These are phyloP conservation scores for Epizoanthus illoricatus DNA, from an alignment of 92 coral and sea anemone genomes.

Conservation along the genomic window DNA sequence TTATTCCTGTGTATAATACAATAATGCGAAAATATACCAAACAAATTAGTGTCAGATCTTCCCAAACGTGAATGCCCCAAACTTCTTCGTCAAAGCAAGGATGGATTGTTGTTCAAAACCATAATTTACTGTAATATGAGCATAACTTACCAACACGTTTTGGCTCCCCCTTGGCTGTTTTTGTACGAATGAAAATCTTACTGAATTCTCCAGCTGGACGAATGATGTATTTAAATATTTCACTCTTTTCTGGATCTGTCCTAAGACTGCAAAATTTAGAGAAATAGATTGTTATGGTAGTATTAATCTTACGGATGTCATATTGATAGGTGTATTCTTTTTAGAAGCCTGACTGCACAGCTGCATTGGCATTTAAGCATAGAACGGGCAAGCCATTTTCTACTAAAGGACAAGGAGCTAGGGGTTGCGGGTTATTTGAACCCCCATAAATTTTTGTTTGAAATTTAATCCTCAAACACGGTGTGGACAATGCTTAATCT, in stretches of 20 bases:
- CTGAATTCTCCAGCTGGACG: conserved; percentile 37
- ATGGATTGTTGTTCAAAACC: background rate
- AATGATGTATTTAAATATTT: conserved; percentile 5
- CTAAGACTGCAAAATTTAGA: conserved; percentile 2
- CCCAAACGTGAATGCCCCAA: no score
- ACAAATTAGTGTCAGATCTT: no score
- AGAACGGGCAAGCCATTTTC: no score
- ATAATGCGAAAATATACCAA: no score
- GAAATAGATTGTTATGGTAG: background rate
- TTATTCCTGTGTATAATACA: no score
- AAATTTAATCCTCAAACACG: no score
- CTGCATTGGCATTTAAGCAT: no score
- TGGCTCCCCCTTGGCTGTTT: background rate
- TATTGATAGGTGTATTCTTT: background rate
- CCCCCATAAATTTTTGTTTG: no score
- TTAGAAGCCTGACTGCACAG: background rate
- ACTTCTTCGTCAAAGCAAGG: background rate
- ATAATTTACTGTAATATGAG: background rate
- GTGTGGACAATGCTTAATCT: no score
- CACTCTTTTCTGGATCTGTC: conserved; percentile 26
- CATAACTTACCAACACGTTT: conserved; percentile 17
- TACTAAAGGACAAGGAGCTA: no score
- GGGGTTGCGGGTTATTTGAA: no score
- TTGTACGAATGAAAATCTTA: conserved; percentile 19
- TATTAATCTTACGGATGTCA: no score